Evolutionary conservation across 2,888 invertebrate species (phyloP).

Genomic region (Ectropis crepuscularia): DNA sequence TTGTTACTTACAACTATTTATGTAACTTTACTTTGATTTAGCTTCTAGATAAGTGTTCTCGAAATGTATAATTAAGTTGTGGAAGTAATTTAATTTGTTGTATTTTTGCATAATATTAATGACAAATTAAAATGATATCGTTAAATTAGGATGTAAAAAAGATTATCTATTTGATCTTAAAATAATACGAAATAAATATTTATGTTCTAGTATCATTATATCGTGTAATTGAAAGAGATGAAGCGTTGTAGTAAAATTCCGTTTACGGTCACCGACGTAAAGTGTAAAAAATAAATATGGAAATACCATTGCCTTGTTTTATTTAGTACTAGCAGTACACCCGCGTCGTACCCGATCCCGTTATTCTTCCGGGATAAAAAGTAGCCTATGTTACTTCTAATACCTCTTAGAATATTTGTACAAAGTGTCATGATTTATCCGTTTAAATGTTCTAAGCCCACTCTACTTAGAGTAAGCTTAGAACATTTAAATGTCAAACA

Average conservation of each 20-base stretch:
- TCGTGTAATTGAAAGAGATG: slow-evolving; percentile 79
- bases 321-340: slow-evolving; percentile 48
- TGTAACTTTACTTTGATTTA: slow-evolving; percentile 70
- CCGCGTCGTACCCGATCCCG: neutral
- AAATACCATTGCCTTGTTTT: slow-evolving; percentile 77
- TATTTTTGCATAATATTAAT: slow-evolving; percentile 81
- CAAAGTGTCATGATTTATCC: too few species aligned
- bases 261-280: slow-evolving; percentile 83
- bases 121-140: slow-evolving; percentile 83
- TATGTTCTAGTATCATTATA: slow-evolving; percentile 84
- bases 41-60: slow-evolving; percentile 78
- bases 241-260: slow-evolving; percentile 83
- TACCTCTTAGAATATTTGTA: too few species aligned
- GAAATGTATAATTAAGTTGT: slow-evolving; percentile 80
- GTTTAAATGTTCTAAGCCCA: too few species aligned
- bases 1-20: slow-evolving; percentile 82
- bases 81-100: slow-evolving; percentile 79
- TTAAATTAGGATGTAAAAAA: slow-evolving; percentile 84
- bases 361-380: too few species aligned
- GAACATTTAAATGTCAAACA: too few species aligned
- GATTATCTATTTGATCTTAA: slow-evolving; percentile 85
- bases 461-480: too few species aligned
- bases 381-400: too few species aligned
- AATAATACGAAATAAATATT: slow-evolving; percentile 83
- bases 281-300: slow-evolving; percentile 83